Base-by-base conservation (phyloP, 1,140 invertebrate genomes). In the Coboldia fuscipes region DNA sequence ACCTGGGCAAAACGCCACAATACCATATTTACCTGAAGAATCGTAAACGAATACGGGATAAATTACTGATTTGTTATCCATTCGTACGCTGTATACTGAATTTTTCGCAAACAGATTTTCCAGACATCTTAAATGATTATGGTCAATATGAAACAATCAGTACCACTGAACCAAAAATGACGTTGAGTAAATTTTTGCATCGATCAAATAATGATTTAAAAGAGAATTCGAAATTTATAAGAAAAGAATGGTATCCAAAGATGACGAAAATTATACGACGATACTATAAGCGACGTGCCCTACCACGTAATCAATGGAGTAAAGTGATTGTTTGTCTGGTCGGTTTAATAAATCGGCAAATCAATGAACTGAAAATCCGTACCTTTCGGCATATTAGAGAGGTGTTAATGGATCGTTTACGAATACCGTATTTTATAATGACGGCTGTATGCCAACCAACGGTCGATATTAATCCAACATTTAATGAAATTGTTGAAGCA, bases 11-110 rank as follows among this genome's bases (percentile, higher is more conserved):
- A 37, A 73, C 72, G 0, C 39, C 58, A n/a, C 57, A 64, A 41
- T 68, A 68, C 39, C 38, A 55, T 0, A 59, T 57, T 36, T 76
- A 64, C 56, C 31, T 71, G 8, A 57, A 51, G 37, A 66, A 61
- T 49, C 60, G 63, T 17, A 60, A 61, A 9, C 57, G 57, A 37
- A 42, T 78, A 1, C 47, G 56, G 38, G 56, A 57, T 24, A 63
- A 52, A 37, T 59, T 64, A 31, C 58, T 70, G 12, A 52, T 72
- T 9, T 47, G 71, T n/a, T 66, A 75, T 44, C 63, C 62, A 13
- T 61, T 74, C 30, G 61, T 76, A 37, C 58, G 64, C 31, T 58
- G 61, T 20, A 59, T 77, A 3, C 44, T 74, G 2, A 55, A 58
- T 32, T 63, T 62, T 16, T 64, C 68, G 2, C 54, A 61, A 10